Conservation (phyloP, 92 coral and sea anemone genomes). For the Zoanthus solanderi region DNA sequence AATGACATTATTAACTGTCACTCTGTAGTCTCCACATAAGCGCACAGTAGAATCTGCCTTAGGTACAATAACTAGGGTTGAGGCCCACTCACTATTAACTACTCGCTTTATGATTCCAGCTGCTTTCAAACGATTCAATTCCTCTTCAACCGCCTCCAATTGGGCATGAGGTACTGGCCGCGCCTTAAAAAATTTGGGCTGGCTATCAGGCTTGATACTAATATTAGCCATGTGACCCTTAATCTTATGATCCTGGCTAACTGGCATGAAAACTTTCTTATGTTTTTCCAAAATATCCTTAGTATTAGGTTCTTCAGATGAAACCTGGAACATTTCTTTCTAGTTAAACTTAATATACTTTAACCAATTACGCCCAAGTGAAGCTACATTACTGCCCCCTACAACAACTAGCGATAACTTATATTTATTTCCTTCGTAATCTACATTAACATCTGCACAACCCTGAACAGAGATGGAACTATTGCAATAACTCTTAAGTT, state of each 20-base stretch:
- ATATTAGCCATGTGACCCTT: too few relatives aligned
- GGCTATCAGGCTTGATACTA: too few relatives aligned
- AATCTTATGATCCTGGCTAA: too few relatives aligned
- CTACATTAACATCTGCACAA: background rate
- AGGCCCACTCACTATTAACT: background rate
- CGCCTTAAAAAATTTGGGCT: background rate
- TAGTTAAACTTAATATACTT: too few relatives aligned
- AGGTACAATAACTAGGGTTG: background rate
- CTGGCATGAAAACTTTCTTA: background rate
- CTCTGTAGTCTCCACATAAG: too few relatives aligned
- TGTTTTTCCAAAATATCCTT: background rate
- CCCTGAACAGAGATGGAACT: too few relatives aligned
- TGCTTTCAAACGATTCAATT: background rate
- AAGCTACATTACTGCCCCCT: background rate
- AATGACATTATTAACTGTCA: too few relatives aligned
- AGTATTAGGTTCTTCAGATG: too few relatives aligned
- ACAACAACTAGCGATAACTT: background rate
- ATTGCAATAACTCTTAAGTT: too few relatives aligned
- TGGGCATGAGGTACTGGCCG: too few relatives aligned
- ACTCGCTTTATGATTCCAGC: background rate
- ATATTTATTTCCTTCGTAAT: background rate
- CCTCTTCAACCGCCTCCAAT: background rate
- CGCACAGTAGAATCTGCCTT: too few relatives aligned
- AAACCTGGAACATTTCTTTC: too few relatives aligned
- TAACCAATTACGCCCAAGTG: background rate